Evolutionary conservation across 2,888 invertebrate species (phyloP).

Genomic region (Isotomurus palustris): DNA sequence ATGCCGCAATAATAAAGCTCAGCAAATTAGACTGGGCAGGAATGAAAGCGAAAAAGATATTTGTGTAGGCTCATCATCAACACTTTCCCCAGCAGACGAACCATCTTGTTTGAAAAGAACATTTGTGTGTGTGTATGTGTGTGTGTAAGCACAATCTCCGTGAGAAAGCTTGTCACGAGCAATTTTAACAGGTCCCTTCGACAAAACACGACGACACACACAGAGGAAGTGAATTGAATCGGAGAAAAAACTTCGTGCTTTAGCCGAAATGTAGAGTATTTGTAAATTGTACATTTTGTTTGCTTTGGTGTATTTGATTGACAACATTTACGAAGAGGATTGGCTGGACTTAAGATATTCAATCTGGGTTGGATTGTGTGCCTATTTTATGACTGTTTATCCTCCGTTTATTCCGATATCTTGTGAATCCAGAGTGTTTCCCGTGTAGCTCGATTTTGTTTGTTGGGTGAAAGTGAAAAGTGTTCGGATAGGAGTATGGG

Average conservation of each 20-base stretch:
- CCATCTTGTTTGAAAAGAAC: no score
- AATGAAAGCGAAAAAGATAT: no score
- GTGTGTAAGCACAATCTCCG: no score
- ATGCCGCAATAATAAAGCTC: no score
- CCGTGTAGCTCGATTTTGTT: no score
- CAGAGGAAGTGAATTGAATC: background rate
- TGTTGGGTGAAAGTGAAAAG: background rate
- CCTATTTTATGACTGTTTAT: background rate
- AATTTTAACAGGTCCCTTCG: background rate
- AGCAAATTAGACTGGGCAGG: no score
- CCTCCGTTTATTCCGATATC: background rate
- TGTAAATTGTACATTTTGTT: constrained; percentile 13
- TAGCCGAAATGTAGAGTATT: constrained; percentile 11
- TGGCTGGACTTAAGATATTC: constrained; percentile 5
- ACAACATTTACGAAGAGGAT: constrained; percentile 15
- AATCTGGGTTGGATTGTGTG: background rate
- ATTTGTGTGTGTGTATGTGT: no score
- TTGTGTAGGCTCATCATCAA: no score
- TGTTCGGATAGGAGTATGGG: background rate
- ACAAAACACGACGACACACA: background rate
- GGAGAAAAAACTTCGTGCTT: constrained; percentile 17
- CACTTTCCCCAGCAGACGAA: no score
- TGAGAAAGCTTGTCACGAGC: background rate
- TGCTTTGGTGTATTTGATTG: constrained; percentile 7
- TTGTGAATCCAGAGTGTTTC: no score